These are phyloP conservation scores for Heliconius charithonia DNA, from an alignment of 2,888 invertebrate species.

Conservation along the genomic window DNA sequence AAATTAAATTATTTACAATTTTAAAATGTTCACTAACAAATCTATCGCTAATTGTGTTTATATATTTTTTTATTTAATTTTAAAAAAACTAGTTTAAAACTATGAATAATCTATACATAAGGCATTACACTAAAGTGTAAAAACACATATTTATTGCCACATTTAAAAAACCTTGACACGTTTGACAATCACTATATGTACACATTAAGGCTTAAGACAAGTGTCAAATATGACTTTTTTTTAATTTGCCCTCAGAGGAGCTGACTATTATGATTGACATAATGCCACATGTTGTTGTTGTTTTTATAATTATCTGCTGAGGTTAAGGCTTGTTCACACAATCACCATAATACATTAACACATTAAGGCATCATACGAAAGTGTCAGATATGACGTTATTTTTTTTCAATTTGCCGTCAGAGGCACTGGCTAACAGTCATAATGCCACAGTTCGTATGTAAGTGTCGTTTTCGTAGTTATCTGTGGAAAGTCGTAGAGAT, in stretches of 20 bases:
- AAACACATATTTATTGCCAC: constrained; percentile 23
- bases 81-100: background rate
- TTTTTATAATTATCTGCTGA: constrained; percentile 68
- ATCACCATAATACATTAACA: constrained; percentile 3
- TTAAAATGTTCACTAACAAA: background rate
- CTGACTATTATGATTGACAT: constrained; percentile 59
- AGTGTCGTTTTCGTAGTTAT: constrained; percentile 68
- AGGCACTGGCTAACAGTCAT: constrained; percentile 73
- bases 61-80: background rate
- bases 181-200: constrained; percentile 75
- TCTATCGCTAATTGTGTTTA: background rate
- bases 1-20: background rate
- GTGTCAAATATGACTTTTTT: constrained; percentile 46
- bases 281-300: constrained; percentile 66
- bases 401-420: constrained; percentile 53
- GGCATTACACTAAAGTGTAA: constrained; percentile 17
- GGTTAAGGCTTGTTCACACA: constrained; percentile 89
- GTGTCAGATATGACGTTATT: constrained; percentile 46
- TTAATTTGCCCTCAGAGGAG: constrained; percentile 56
- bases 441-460: constrained; percentile 71
- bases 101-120: constrained; percentile 15
- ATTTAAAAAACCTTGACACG: constrained; percentile 63
- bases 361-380: constrained; percentile 38
- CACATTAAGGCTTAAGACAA: constrained; percentile 38
- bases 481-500: constrained; percentile 82